These are phyloP conservation scores for Ictalurus furcatus DNA, from an alignment of 2,113 vertebrate genomes.

Conservation along the genomic window DNA sequence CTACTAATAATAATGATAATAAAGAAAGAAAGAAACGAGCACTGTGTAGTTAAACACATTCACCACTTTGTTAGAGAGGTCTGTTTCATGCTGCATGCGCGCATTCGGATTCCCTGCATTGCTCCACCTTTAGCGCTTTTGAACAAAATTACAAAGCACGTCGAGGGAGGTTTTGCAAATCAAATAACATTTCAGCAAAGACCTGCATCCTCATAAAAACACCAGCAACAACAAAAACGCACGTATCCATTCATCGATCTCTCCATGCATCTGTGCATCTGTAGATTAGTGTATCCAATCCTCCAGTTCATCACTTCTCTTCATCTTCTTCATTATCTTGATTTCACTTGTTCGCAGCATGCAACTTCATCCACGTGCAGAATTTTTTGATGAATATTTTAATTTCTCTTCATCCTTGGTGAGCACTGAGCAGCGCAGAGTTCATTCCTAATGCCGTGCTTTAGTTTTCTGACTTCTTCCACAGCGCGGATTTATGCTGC, in stretches of 20 bases:
- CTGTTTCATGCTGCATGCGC: neutral
- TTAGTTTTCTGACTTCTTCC: slow-evolving; percentile 15
- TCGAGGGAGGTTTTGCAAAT: neutral
- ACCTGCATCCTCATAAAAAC: neutral
- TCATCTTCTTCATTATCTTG: neutral
- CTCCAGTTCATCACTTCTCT: slow-evolving; percentile 8
- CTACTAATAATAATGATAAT: neutral
- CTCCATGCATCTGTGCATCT: neutral
- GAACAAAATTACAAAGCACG: neutral
- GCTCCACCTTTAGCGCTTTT: slow-evolving; percentile 19
- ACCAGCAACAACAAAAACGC: neutral
- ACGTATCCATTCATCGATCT: neutral
- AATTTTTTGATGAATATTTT: neutral
- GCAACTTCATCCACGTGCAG: slow-evolving; percentile 13
- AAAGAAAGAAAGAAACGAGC: neutral
- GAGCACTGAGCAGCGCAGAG: neutral
- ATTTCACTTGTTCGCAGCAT: slow-evolving; percentile 6
- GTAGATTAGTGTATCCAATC: neutral
- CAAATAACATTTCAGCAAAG: neutral
- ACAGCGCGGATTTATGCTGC: neutral
- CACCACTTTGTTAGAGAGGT: neutral
- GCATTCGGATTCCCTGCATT: slow-evolving; percentile 17
- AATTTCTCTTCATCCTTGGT: neutral
- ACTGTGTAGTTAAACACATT: neutral
- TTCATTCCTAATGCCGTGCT: neutral